A percentile compares a stretch with the other conserved stretches of the same genome.
Conservation (phyloP, 1,140 invertebrate species). For the Drosophila funebris region DNA sequence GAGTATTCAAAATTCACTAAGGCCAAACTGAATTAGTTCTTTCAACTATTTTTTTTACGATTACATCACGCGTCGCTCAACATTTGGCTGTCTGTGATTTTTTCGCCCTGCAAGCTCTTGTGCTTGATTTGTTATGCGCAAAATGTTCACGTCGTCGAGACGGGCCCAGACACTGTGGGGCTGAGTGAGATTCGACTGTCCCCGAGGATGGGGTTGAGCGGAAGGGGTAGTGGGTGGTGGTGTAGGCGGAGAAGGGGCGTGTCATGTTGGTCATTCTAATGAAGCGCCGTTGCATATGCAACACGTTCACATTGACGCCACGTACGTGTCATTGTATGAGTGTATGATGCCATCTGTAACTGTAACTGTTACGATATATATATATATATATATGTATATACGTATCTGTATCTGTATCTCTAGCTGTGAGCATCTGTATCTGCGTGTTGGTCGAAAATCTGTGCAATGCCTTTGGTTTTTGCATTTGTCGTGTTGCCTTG, state of each 20-base stretch:
- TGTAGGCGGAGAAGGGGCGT: slow-evolving; percentile 25
- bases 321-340: slow-evolving; percentile 43
- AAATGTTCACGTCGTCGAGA: slow-evolving; percentile 79
- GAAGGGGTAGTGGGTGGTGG: not conserved
- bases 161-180: slow-evolving; percentile 44
- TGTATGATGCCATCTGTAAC: slow-evolving; percentile 22
- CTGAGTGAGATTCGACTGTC: not conserved
- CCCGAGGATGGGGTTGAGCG: not conserved
- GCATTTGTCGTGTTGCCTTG: slow-evolving; percentile 48
- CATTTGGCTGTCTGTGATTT: slow-evolving; percentile 77
- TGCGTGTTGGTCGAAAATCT: slow-evolving; percentile 53
- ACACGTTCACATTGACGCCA: slow-evolving; percentile 70
- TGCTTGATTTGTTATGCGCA: slow-evolving; percentile 81
- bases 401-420: not conserved
- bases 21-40: not conserved
- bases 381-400: not conserved
- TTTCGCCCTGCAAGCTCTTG: slow-evolving; percentile 55
- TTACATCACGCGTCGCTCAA: slow-evolving; percentile 77
- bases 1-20: slow-evolving; percentile 23
- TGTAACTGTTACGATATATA: not conserved
- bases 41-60: slow-evolving; percentile 58
- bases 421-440: slow-evolving; percentile 6
- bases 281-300: slow-evolving; percentile 78
- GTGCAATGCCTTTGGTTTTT: slow-evolving; percentile 36
- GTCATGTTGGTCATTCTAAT: slow-evolving; percentile 77